Evolutionary conservation across 1,140 invertebrate species (phyloP).

Genomic region (Parasteatoda tepidariorum): DNA sequence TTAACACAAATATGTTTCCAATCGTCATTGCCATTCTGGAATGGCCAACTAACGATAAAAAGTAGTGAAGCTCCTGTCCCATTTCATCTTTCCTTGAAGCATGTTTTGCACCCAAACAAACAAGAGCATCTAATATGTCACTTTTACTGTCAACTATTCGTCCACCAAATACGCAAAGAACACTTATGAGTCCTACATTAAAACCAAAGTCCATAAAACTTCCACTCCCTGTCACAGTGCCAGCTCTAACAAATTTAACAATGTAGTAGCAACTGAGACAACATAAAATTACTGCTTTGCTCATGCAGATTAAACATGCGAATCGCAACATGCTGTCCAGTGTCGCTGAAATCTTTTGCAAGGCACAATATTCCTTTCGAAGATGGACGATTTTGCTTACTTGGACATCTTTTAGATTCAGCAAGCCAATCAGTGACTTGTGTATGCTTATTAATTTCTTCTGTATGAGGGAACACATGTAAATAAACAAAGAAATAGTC

Average conservation of each 20-base stretch:
- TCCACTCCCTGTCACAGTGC: neutral
- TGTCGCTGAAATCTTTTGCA: neutral
- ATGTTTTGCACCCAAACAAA: neutral
- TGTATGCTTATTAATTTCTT: neutral
- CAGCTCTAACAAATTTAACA: neutral
- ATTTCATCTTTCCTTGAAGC: neutral
- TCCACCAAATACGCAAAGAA: neutral
- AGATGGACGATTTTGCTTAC: neutral
- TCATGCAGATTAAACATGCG: slow-evolving; percentile 7
- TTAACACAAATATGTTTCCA: slow-evolving; percentile 23
- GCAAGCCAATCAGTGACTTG: neutral
- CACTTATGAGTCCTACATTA: neutral
- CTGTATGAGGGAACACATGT: neutral
- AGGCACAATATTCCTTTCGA: neutral
- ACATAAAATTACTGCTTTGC: neutral
- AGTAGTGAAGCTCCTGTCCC: slow-evolving; percentile 5
- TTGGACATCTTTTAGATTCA: neutral
- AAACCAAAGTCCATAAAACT: neutral
- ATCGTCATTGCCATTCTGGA: slow-evolving; percentile 14
- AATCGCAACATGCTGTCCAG: slow-evolving; percentile 7
- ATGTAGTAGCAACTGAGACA: slow-evolving; percentile 24
- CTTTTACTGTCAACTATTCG: neutral
- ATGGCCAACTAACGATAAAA: slow-evolving; percentile 25
- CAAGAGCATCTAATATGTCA: neutral
- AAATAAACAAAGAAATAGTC: neutral